phyloP scores from a whole-genome alignment of 2,888 invertebrate species.

The Machimus atricapillus region DNA sequence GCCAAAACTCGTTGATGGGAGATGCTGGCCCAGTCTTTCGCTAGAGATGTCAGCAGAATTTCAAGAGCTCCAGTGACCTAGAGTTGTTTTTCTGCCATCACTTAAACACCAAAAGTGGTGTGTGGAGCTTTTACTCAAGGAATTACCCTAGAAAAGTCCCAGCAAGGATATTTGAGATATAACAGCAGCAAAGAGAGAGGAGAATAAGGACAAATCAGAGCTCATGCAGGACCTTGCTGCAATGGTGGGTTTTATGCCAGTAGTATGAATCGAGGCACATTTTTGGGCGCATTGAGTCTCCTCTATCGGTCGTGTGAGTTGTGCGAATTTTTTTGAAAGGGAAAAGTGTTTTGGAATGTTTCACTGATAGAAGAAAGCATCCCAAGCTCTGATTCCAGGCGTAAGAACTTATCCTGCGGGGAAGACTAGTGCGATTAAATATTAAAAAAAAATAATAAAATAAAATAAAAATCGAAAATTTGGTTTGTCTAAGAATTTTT shows the following conservation, averaged over 20 bases:
- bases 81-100: constrained; percentile 37
- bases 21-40: constrained; percentile 15
- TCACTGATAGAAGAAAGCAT: background rate
- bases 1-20: constrained; percentile 14
- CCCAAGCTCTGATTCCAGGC: background rate
- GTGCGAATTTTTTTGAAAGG: constrained; percentile 29
- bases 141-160: background rate
- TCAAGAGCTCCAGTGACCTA: constrained; percentile 30
- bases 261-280: constrained; percentile 44
- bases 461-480: background rate
- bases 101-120: background rate
- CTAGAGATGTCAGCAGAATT: constrained; percentile 36
- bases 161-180: constrained; percentile 1
- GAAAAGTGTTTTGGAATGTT: constrained; percentile 27
- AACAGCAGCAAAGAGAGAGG: background rate
- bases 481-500: background rate
- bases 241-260: constrained; percentile 38
- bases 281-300: constrained; percentile 33
- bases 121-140: constrained; percentile 22
- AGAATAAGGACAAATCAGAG: background rate
- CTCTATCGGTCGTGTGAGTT: constrained; percentile 33
- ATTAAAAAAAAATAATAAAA: too few species aligned
- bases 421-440: background rate
- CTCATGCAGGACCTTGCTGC: constrained; percentile 25
- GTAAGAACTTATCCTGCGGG: background rate